phyloP scores from a whole-genome alignment of 2,888 invertebrate species.

The Nephrotoma guestfalica region DNA sequence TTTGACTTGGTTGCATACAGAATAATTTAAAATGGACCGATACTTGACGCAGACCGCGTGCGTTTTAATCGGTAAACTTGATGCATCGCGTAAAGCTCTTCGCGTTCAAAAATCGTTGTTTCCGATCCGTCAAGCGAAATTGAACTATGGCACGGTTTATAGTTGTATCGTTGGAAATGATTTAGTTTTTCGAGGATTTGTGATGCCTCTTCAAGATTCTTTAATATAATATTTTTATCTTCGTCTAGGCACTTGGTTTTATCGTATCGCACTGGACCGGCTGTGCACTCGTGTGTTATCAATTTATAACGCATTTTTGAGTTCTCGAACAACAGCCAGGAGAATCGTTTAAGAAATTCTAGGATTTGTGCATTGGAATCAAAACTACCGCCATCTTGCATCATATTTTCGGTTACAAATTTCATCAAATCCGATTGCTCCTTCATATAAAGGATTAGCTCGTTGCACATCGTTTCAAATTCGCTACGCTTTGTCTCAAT shows the following conservation, averaged over 20 bases:
- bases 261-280: background rate
- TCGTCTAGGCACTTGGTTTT: background rate
- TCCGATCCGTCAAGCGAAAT: background rate
- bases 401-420: background rate
- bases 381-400: background rate
- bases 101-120: background rate
- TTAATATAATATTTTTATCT: background rate
- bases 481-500: background rate
- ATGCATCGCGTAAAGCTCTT: background rate
- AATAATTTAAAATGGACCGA: background rate
- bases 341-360: background rate
- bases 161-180: background rate
- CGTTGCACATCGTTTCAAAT: background rate
- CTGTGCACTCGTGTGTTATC: background rate
- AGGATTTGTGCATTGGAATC: background rate
- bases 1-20: background rate
- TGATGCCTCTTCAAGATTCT: conserved; percentile 1
- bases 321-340: background rate
- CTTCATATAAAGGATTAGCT: conserved; percentile 4
- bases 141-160: background rate
- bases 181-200: background rate
- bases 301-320: background rate
- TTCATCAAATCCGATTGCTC: conserved; percentile 1
- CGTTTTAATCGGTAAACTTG: background rate
- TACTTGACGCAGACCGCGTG: background rate